Evolutionary conservation across 2,888 invertebrate genomes (phyloP), one percentile per base, ranked within the genome.

Genomic region (Cephus pulcher): DNA sequence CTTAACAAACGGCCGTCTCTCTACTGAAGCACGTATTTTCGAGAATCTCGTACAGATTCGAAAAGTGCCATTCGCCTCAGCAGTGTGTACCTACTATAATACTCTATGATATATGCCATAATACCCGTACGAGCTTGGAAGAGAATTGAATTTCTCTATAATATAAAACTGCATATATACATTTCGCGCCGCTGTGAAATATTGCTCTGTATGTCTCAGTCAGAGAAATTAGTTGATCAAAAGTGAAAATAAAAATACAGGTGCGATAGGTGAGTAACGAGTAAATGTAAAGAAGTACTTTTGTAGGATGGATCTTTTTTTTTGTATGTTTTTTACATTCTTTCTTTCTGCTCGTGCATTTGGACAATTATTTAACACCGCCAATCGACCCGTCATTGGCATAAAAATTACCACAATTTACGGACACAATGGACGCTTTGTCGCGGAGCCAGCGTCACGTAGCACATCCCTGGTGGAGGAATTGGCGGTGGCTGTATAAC

Each of bases 401-500:
- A 77, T 76, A 82, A 84, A 85, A 86, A 85, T 85, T 82, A 81
- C 82, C 78, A 75, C 83, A 79, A 85, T 85, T 83, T 85, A 76
- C 71, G 81, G 80, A 78, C 80, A 86, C 86, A 86, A 86, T 85
- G 80, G 82, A 78, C 75, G 75, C 81, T 84, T 84, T 81, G 82
- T 82, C 73, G 75, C 37, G 11, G 32, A 34, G 74, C 70, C 70
- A 32, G 75, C 75, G 71, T 78, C 75, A 75, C 78, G 78, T 75
- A 78, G 34, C 76, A 68, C 35, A 12, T 6, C 9, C 34, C 71
- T 6, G 6, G 12, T 71, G 12, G 71, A 71, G 71, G 56, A 56
- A 56, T 56, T 56, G 56, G 56, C 56, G 56, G 56, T 23, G 23
- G 56, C 23, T 56, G 56, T 56, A 56, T 56, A 56, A 56, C 56